Percentiles rank a stretch among this genome's conserved stretches.
Conservation (phyloP, 2,888 invertebrate species). For the Hypsopygia costalis region DNA sequence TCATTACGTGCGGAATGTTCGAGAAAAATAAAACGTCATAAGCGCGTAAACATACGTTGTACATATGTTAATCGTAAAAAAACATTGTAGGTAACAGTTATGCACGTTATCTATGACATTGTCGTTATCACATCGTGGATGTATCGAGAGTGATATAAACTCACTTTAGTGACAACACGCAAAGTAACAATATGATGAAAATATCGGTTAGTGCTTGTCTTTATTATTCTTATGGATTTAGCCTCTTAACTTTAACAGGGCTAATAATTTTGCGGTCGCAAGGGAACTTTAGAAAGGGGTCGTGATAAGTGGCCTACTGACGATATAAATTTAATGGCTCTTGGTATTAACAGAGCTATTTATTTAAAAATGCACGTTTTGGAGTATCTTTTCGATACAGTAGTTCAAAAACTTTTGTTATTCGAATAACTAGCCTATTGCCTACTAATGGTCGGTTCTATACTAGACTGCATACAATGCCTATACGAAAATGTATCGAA, state of each 20-base stretch:
- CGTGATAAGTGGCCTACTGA: not conserved
- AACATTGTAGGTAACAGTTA: not conserved
- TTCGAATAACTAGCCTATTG: too few species aligned
- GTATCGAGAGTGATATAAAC: not conserved
- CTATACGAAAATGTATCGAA: too few species aligned
- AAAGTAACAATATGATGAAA: not conserved
- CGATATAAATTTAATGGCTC: slow-evolving; percentile 2
- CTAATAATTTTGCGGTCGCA: slow-evolving; percentile 1
- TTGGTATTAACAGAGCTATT: too few species aligned
- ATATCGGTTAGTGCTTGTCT: not conserved
- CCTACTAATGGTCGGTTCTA: too few species aligned
- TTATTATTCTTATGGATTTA: not conserved
- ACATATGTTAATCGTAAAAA: not conserved
- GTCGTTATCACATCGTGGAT: not conserved
- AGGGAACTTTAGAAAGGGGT: not conserved
- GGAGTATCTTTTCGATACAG: too few species aligned
- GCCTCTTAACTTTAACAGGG: not conserved
- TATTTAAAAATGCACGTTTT: too few species aligned
- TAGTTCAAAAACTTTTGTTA: too few species aligned
- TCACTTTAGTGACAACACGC: not conserved
- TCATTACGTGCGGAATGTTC: too few species aligned
- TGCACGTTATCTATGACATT: not conserved
- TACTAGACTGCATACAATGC: too few species aligned
- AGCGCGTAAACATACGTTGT: too few species aligned
- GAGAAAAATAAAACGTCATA: too few species aligned